Evolutionary conservation across 2,113 vertebrate genomes (phyloP).

Genomic region (Clarias gariepinus): DNA sequence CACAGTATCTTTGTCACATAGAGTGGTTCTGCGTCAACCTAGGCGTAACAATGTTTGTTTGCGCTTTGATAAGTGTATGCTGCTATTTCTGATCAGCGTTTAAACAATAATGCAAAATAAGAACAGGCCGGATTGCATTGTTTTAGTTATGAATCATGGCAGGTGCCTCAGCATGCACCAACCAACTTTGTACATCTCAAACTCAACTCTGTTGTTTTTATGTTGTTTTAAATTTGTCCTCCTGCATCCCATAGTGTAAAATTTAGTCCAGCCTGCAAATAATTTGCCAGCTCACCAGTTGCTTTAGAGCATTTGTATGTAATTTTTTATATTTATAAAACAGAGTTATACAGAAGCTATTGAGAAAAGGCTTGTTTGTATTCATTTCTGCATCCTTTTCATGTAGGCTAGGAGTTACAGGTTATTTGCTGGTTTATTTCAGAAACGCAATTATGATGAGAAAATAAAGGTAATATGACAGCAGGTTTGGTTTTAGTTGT

Average conservation of each 20-base stretch:
- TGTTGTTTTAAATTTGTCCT: background rate
- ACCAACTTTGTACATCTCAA: background rate
- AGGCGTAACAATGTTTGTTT: background rate
- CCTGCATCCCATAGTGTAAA: background rate
- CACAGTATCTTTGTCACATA: background rate
- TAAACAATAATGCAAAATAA: background rate
- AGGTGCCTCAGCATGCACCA: background rate
- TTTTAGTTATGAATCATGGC: background rate
- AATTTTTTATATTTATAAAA: background rate
- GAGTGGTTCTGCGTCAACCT: background rate
- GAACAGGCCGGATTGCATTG: constrained; percentile 28
- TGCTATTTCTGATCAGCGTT: background rate
- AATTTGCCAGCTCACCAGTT: background rate
- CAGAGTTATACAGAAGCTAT: background rate
- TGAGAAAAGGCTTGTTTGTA: background rate
- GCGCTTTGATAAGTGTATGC: no score
- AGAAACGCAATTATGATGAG: background rate
- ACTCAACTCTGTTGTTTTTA: background rate
- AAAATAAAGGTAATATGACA: background rate
- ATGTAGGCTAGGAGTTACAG: background rate
- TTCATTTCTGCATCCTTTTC: background rate
- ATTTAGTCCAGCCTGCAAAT: background rate
- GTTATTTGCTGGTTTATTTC: background rate
- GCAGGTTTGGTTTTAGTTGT: background rate
- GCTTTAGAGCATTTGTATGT: background rate